phyloP scores from a whole-genome alignment of 2,888 invertebrate species.

The Dicycla oo region DNA sequence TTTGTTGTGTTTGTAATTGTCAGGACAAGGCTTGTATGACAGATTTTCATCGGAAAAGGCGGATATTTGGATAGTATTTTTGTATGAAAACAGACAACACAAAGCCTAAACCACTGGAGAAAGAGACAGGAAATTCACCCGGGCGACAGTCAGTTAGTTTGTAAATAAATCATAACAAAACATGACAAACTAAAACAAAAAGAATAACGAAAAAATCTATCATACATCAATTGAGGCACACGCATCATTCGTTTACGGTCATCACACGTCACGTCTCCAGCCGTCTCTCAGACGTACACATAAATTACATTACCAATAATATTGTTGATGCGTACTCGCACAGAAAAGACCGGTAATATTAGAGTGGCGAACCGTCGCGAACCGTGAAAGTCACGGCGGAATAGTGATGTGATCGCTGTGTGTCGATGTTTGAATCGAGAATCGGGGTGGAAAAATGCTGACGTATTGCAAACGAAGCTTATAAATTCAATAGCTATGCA shows the following conservation, averaged over 20 bases:
- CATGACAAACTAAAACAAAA: slow-evolving; percentile 9
- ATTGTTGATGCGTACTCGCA: slow-evolving; percentile 74
- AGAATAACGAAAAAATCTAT: slow-evolving; percentile 30
- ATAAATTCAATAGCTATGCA: no score
- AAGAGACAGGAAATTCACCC: no score
- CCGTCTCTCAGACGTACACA: slow-evolving; percentile 49
- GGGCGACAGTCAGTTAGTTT: no score
- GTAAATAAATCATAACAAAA: no score
- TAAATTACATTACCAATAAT: slow-evolving; percentile 77
- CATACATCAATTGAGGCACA: slow-evolving; percentile 37
- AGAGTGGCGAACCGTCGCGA: slow-evolving; percentile 70
- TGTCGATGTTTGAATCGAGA: slow-evolving; percentile 43
- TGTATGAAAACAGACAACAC: no score
- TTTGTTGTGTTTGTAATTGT: no score
- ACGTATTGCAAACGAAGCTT: not conserved
- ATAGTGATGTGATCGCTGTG: slow-evolving; percentile 51
- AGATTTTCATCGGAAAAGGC: no score
- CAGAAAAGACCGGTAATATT: slow-evolving; percentile 73
- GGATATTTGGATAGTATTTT: no score
- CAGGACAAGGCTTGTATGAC: no score
- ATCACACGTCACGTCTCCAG: slow-evolving; percentile 22
- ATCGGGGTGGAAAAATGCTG: not conserved
- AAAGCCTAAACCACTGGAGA: no score
- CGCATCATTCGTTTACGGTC: slow-evolving; percentile 35
- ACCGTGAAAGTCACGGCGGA: slow-evolving; percentile 73